These are phyloP conservation scores for Paracentrotus lividus DNA, from an alignment of 53 echinoderm and acorn worm genomes.

Conservation along the genomic window DNA sequence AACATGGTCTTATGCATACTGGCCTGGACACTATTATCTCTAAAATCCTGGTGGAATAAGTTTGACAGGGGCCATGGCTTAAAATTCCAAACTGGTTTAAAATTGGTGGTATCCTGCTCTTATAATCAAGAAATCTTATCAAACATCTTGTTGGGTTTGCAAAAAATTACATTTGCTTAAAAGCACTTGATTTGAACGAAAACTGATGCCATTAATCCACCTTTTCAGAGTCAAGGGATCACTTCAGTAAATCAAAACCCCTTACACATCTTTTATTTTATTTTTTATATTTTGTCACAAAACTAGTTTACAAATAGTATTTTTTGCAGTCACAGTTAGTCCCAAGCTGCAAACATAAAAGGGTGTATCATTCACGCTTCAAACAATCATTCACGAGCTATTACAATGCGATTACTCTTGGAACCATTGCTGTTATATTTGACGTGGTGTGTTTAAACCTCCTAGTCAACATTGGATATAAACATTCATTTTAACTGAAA, in stretches of 20 bases:
- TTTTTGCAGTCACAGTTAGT: not conserved
- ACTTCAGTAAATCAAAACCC: slow-evolving; percentile 24
- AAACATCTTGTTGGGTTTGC: too few relatives aligned
- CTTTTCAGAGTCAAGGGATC: not conserved
- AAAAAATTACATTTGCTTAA: not conserved
- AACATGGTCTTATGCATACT: too few relatives aligned
- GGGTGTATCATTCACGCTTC: not conserved
- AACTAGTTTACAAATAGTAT: not conserved
- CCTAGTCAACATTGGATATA: too few relatives aligned
- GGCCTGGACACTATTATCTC: too few relatives aligned
- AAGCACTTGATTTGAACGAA: not conserved
- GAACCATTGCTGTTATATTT: not conserved
- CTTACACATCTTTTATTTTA: not conserved
- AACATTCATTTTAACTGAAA: too few relatives aligned
- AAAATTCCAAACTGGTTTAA: too few relatives aligned
- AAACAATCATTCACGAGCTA: not conserved
- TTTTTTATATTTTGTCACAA: not conserved
- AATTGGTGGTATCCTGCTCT: too few relatives aligned
- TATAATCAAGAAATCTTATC: too few relatives aligned
- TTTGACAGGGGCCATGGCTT: too few relatives aligned
- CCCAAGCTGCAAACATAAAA: not conserved
- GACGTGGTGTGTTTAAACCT: too few relatives aligned
- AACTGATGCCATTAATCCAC: slow-evolving; percentile 1
- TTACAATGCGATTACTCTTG: not conserved
- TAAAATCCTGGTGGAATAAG: too few relatives aligned